Evolutionary conservation across 2,888 invertebrate genomes (phyloP).

Genomic region (Sesia bembeciformis): DNA sequence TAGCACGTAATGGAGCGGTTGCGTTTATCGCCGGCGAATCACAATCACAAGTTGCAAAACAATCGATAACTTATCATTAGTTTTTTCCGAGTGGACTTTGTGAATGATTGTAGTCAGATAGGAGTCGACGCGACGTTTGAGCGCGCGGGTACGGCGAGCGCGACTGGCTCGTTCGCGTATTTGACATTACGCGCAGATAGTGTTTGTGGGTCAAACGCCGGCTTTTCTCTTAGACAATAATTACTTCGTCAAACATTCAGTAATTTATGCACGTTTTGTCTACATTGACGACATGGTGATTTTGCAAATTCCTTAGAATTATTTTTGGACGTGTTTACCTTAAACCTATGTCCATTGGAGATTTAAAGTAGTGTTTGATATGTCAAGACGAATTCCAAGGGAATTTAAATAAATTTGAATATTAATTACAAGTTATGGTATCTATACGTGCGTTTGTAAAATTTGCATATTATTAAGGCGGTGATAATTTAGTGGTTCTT

Average conservation of each 20-base stretch:
- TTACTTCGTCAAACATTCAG: slow-evolving; percentile 28
- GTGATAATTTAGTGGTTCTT: too few species aligned
- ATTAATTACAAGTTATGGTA: too few species aligned
- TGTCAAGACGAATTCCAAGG: too few species aligned
- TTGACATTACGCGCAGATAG: slow-evolving; percentile 18
- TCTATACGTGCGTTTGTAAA: too few species aligned
- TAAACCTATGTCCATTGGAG: too few species aligned
- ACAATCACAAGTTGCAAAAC: neutral
- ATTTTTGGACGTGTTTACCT: too few species aligned
- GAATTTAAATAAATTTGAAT: too few species aligned
- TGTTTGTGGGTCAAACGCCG: slow-evolving; percentile 36
- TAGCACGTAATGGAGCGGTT: slow-evolving; percentile 4
- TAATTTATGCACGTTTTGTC: slow-evolving; percentile 13
- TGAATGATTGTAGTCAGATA: slow-evolving; percentile 1
- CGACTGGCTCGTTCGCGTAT: neutral
- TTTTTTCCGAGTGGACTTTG: neutral
- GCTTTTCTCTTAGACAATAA: slow-evolving; percentile 20
- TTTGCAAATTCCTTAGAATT: too few species aligned
- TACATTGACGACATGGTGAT: slow-evolving; percentile 20
- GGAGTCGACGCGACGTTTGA: neutral
- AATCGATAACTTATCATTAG: neutral
- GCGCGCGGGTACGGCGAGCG: slow-evolving; percentile 1
- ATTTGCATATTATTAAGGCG: too few species aligned
- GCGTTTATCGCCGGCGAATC: slow-evolving; percentile 9
- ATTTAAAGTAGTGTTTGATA: too few species aligned